Evolutionary conservation across 64 coral and sea anemone genomes (phyloP).

Genomic region (Anthopleura sola): DNA sequence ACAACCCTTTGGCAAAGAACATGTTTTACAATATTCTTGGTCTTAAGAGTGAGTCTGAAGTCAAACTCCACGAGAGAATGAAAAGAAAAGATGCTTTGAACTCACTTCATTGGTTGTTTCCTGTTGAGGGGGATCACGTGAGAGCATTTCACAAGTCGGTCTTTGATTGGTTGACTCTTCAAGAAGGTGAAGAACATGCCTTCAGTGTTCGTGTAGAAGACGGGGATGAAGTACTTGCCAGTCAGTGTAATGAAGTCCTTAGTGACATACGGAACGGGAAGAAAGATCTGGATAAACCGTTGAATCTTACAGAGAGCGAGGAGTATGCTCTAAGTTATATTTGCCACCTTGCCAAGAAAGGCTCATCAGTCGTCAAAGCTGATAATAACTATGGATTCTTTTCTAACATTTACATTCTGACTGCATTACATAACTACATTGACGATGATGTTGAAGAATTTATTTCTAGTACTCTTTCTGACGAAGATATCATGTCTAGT

Average conservation of each 20-base stretch:
- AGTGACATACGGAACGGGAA: neutral
- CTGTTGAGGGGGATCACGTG: neutral
- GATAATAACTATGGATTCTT: neutral
- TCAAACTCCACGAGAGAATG: neutral
- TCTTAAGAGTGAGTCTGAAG: neutral
- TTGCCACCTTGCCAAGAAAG: no score
- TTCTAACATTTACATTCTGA: neutral
- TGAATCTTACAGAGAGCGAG: neutral
- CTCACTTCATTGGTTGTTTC: constrained; percentile 11
- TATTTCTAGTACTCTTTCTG: no score
- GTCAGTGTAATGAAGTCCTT: constrained; percentile 19
- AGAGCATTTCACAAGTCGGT: constrained; percentile 37
- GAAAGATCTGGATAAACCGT: neutral
- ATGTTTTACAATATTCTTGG: constrained; percentile 25
- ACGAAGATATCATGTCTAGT: neutral
- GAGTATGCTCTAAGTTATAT: neutral
- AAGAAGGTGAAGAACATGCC: neutral
- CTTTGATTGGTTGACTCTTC: constrained; percentile 27
- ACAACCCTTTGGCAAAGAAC: constrained; percentile 21
- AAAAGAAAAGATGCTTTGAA: neutral
- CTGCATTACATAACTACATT: neutral
- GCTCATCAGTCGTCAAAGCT: neutral
- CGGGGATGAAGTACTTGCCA: constrained; percentile 25
- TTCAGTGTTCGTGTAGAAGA: constrained; percentile 14
- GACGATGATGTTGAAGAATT: no score